These are phyloP conservation scores for Therioaphis trifolii DNA, from an alignment of 2,888 invertebrate species.

Conservation along the genomic window DNA sequence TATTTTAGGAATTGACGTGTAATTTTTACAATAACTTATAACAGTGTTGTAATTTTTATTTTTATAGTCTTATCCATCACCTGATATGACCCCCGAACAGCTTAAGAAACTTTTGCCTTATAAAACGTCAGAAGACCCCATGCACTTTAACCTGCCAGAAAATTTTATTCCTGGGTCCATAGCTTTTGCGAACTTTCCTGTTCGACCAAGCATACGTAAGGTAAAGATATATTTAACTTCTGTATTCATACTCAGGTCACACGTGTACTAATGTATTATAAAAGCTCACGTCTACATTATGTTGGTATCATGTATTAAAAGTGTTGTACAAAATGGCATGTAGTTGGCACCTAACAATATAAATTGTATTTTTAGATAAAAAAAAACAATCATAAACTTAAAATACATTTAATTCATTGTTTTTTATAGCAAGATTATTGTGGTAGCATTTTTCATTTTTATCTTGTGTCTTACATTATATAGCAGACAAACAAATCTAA, in stretches of 20 bases:
- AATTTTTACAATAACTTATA: too few relatives aligned
- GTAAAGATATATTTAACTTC: background rate
- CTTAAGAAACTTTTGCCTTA: constrained; percentile 40
- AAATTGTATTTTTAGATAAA: too few relatives aligned
- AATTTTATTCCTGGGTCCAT: constrained; percentile 56
- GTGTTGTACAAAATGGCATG: too few relatives aligned
- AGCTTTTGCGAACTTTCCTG: constrained; percentile 52
- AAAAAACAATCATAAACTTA: too few relatives aligned
- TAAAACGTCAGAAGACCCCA: constrained; percentile 29
- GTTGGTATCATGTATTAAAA: too few relatives aligned
- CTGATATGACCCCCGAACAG: constrained; percentile 38
- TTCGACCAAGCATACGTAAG: constrained; percentile 30
- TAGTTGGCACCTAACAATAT: too few relatives aligned
- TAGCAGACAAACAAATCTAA: constrained; percentile 25
- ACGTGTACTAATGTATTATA: background rate
- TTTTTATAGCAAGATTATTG: too few relatives aligned
- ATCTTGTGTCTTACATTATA: background rate
- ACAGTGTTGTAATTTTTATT: background rate
- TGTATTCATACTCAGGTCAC: background rate
- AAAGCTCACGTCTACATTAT: background rate
- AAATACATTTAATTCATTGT: too few relatives aligned
- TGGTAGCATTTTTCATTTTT: background rate
- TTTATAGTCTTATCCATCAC: background rate
- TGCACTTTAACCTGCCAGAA: constrained; percentile 48
- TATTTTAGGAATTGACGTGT: too few relatives aligned